Percentiles rank a stretch among this genome's conserved stretches.
Evolutionary conservation across 1,140 invertebrate species (phyloP).

Genomic region (Drosophila paulistorum): DNA sequence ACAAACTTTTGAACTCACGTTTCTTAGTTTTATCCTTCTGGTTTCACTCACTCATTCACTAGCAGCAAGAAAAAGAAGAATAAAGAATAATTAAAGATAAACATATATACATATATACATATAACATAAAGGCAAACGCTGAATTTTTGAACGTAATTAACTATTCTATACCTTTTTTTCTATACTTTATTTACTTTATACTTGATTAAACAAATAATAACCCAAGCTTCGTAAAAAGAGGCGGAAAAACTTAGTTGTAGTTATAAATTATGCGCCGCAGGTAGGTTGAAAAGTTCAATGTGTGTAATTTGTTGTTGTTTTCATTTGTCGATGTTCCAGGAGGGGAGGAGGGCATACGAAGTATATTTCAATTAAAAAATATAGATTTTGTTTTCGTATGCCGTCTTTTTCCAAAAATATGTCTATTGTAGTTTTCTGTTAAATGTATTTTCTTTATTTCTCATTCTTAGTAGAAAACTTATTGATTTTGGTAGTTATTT

Average conservation of each 20-base stretch:
- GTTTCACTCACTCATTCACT: constrained; percentile 58
- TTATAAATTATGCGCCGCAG: constrained; percentile 83
- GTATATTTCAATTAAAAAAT: neutral
- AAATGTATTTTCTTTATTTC: neutral
- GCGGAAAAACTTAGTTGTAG: constrained; percentile 83
- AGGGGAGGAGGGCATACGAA: neutral
- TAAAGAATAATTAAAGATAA: neutral
- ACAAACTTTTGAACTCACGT: constrained; percentile 34
- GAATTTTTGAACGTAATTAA: constrained; percentile 66
- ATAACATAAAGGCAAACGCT: constrained; percentile 17
- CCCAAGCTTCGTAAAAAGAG: constrained; percentile 83
- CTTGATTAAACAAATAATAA: constrained; percentile 40
- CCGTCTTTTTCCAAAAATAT: neutral
- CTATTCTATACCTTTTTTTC: constrained; percentile 66
- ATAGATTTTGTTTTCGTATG: neutral
- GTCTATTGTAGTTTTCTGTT: constrained; percentile 9
- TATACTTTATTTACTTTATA: constrained; percentile 65
- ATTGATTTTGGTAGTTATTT: constrained; percentile 47
- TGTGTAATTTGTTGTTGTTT: constrained; percentile 16
- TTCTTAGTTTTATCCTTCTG: constrained; percentile 30
- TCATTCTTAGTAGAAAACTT: constrained; percentile 36
- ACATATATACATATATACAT: neutral
- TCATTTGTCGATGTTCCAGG: neutral
- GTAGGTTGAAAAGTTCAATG: constrained; percentile 62
- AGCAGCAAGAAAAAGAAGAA: neutral